Evolutionary conservation across 2,888 invertebrate genomes (phyloP).

Genomic region (Carcina quercana): DNA sequence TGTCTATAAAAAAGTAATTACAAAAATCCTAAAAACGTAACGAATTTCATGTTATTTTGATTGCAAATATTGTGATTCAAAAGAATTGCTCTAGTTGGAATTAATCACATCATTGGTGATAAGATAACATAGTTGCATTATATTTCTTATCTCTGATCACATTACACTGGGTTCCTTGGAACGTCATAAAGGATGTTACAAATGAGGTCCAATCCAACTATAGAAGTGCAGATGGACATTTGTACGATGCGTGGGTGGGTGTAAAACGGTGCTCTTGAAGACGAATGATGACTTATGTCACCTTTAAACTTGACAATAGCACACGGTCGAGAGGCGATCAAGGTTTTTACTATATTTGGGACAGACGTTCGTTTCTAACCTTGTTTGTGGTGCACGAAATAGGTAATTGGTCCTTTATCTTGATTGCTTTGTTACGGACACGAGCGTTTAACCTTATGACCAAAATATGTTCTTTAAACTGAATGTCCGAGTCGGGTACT

Average conservation of each 20-base stretch:
- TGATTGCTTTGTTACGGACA: no score
- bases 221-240: slow-evolving; percentile 4
- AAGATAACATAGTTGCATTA: no score
- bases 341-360: slow-evolving; percentile 7
- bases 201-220: slow-evolving; percentile 1
- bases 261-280: slow-evolving; percentile 5
- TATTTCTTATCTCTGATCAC: slow-evolving; percentile 1
- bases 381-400: slow-evolving; percentile 1
- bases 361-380: slow-evolving; percentile 1
- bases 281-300: slow-evolving; percentile 3
- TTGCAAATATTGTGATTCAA: no score
- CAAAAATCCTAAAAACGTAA: no score
- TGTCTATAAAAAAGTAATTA: no score
- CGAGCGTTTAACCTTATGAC: no score
- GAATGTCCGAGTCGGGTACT: no score
- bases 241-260: neutral
- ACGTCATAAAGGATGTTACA: slow-evolving; percentile 8
- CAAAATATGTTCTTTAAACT: no score
- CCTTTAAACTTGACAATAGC: slow-evolving; percentile 1
- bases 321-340: slow-evolving; percentile 5
- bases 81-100: no score
- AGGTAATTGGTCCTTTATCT: slow-evolving; percentile 1
- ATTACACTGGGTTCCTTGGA: neutral
- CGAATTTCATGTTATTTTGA: no score
- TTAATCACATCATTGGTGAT: no score